Conservation (phyloP, 1,140 invertebrate genomes). For the Drosophila kepulauana region DNA sequence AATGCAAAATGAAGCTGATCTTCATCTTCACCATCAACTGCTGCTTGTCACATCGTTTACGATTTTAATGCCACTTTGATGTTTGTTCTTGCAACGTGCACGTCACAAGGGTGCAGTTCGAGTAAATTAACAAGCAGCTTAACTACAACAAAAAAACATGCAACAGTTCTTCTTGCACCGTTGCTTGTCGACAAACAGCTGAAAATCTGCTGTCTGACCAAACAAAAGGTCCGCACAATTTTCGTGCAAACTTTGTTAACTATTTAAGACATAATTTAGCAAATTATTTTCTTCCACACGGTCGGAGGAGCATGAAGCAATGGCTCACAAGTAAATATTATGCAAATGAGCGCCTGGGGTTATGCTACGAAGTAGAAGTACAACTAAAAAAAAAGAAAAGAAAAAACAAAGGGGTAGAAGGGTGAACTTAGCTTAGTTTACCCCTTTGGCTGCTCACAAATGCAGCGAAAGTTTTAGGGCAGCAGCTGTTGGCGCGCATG, state of each 20-base stretch:
- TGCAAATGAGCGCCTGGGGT: constrained; percentile 71
- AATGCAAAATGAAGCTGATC: constrained; percentile 17
- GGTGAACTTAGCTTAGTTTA: constrained; percentile 43
- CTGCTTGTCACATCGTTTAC: constrained; percentile 56
- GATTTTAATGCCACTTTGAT: constrained; percentile 49
- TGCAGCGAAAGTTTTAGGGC: constrained; percentile 62
- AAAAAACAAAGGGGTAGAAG: constrained; percentile 16
- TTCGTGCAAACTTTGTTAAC: constrained; percentile 79
- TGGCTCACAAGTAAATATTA: constrained; percentile 76
- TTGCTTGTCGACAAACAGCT: constrained; percentile 8
- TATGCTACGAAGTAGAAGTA: neutral
- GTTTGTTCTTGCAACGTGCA: constrained; percentile 24
- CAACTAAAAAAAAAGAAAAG: neutral
- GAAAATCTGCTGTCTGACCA: constrained; percentile 38
- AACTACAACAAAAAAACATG: constrained; percentile 18
- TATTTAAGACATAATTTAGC: constrained; percentile 83
- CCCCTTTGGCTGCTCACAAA: constrained; percentile 41
- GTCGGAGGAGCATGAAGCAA: constrained; percentile 26
- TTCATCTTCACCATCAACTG: neutral
- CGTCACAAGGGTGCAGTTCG: neutral
- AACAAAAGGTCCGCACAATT: constrained; percentile 56
- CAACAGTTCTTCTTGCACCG: constrained; percentile 35
- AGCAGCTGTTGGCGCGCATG: constrained; percentile 61
- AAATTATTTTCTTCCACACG: constrained; percentile 78
- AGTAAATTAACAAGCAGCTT: constrained; percentile 58